Conservation (phyloP, 2,888 invertebrate species). For the Amaurobius ferox region DNA sequence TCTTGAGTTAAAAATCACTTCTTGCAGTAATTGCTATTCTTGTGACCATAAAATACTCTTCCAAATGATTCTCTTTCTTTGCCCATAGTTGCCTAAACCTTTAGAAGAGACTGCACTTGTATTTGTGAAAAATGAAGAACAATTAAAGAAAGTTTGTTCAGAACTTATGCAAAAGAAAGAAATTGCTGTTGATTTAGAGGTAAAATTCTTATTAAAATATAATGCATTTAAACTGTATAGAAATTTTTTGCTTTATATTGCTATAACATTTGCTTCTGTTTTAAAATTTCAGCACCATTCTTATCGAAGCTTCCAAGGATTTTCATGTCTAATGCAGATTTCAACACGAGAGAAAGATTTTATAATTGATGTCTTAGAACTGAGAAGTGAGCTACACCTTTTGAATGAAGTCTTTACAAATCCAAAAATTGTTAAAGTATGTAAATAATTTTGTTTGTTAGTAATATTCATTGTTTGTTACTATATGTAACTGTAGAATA, state of each 20-base stretch:
- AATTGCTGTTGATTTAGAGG: constrained; percentile 90
- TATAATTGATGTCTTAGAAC: constrained; percentile 89
- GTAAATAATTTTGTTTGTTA: no score
- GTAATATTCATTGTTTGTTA: no score
- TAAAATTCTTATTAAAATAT: constrained; percentile 70
- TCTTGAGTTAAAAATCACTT: not conserved
- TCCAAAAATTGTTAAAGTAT: constrained; percentile 91
- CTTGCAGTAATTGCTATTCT: no score
- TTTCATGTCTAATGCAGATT: constrained; percentile 97
- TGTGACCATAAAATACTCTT: no score
- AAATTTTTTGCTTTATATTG: not conserved
- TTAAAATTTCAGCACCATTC: constrained; percentile 85
- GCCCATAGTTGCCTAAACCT: constrained; percentile 79
- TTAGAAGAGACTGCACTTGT: constrained; percentile 83
- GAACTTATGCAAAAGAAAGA: constrained; percentile 84
- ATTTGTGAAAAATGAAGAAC: constrained; percentile 83
- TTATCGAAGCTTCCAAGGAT: constrained; percentile 93
- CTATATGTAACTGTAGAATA: no score
- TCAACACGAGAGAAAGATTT: constrained; percentile 89
- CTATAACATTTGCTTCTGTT: constrained; percentile 19
- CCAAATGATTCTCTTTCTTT: not conserved
- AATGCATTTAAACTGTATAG: not conserved
- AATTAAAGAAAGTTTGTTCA: constrained; percentile 83
- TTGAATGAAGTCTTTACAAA: constrained; percentile 94
- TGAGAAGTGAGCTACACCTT: constrained; percentile 88